These are phyloP conservation scores for Hirtodrosophila cameraria DNA, from an alignment of 2,888 invertebrate species.

Conservation along the genomic window DNA sequence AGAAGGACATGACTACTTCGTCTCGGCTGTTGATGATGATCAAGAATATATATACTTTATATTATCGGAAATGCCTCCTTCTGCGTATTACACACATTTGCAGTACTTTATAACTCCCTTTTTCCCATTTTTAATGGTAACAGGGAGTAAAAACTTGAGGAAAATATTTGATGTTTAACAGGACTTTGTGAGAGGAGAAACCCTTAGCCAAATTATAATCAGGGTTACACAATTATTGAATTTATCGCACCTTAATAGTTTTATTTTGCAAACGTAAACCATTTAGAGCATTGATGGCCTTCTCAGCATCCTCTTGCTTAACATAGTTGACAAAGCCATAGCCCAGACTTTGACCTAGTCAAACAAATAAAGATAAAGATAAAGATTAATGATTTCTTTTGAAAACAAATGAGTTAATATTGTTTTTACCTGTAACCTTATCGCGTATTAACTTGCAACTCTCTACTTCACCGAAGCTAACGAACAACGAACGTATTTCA, in stretches of 20 bases:
- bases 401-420: neutral
- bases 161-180: too few relatives aligned
- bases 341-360: constrained; percentile 96
- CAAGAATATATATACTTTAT: too few relatives aligned
- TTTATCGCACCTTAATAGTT: constrained; percentile 94
- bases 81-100: too few relatives aligned
- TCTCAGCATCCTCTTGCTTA: constrained; percentile 98
- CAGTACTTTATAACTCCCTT: too few relatives aligned
- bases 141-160: too few relatives aligned
- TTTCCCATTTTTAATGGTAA: too few relatives aligned
- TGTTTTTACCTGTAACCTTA: constrained; percentile 92
- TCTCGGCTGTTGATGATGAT: too few relatives aligned
- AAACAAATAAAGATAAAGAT: neutral
- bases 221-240: too few relatives aligned
- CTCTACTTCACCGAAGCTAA: constrained; percentile 97
- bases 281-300: constrained; percentile 98
- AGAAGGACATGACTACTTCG: too few relatives aligned
- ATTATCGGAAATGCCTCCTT: too few relatives aligned
- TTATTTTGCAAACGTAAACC: constrained; percentile 99
- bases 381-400: neutral
- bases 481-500: constrained; percentile 96
- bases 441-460: constrained; percentile 98
- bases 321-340: constrained; percentile 99
- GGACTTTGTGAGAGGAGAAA: too few relatives aligned
- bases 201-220: too few relatives aligned